Percentiles rank a stretch among this genome's conserved stretches.
These are phyloP conservation scores for Cerastoderma edule DNA, from an alignment of 2,888 invertebrate species.

Conservation along the genomic window DNA sequence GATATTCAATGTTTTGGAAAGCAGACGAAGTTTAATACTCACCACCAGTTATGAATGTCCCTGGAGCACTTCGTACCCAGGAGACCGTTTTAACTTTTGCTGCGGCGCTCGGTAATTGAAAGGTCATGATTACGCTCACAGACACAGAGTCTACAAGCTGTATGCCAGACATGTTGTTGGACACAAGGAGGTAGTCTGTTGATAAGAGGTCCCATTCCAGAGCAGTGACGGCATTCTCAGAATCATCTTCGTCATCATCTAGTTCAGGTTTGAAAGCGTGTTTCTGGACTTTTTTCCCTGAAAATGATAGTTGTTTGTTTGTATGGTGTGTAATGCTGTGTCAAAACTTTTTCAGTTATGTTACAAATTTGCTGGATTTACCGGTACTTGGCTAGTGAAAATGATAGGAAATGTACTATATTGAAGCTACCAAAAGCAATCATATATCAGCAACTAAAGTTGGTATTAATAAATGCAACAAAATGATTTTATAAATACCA, in stretches of 20 bases:
- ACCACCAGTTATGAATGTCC: slow-evolving; percentile 85
- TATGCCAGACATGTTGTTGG: slow-evolving; percentile 77
- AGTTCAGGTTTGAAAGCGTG: slow-evolving; percentile 74
- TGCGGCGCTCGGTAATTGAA: slow-evolving; percentile 82
- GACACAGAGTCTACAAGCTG: slow-evolving; percentile 81
- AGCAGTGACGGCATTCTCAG: slow-evolving; percentile 77
- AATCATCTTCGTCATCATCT: slow-evolving; percentile 65
- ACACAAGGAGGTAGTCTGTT: slow-evolving; percentile 82
- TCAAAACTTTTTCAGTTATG: too few relatives aligned
- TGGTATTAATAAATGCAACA: too few relatives aligned
- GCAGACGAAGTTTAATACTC: neutral
- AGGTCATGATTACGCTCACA: slow-evolving; percentile 78
- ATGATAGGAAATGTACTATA: too few relatives aligned
- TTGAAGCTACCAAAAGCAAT: too few relatives aligned
- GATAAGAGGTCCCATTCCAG: slow-evolving; percentile 84
- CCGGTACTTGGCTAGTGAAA: too few relatives aligned
- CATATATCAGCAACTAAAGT: too few relatives aligned
- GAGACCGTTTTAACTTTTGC: slow-evolving; percentile 82
- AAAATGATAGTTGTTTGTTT: too few relatives aligned
- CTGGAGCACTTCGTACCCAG: slow-evolving; percentile 84
- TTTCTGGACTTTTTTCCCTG: slow-evolving; percentile 69
- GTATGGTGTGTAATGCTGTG: too few relatives aligned
- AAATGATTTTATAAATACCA: too few relatives aligned
- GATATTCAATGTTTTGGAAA: too few relatives aligned
- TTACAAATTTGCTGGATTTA: too few relatives aligned